These are phyloP conservation scores for Leistus spinibarbis DNA, from an alignment of 2,888 invertebrate species.

Conservation along the genomic window DNA sequence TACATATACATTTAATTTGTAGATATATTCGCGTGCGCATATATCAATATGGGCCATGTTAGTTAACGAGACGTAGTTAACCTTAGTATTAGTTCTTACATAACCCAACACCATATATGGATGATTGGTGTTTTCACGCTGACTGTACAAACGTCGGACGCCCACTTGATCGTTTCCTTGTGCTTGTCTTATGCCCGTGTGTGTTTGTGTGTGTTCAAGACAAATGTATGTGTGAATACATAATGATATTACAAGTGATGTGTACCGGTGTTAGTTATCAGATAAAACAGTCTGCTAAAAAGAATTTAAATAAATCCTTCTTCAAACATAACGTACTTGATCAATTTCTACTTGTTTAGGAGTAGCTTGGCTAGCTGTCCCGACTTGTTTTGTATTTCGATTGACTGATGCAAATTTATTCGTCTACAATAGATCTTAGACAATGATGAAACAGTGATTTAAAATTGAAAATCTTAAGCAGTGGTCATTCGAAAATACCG, in stretches of 20 bases:
- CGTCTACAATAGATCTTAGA: no score
- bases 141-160: constrained; percentile 5
- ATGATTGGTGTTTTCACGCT: neutral
- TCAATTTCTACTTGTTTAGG: no score
- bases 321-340: no score
- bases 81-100: constrained; percentile 2
- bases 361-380: no score
- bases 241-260: neutral
- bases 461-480: no score
- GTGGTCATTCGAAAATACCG: no score
- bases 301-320: neutral
- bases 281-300: no score
- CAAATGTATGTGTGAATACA: neutral
- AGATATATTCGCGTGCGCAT: neutral
- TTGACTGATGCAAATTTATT: no score
- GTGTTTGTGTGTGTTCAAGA: neutral
- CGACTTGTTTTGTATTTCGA: no score
- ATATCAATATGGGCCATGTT: neutral
- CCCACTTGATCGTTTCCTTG: constrained; percentile 1
- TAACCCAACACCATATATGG: neutral
- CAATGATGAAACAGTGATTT: no score
- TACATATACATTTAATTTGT: neutral
- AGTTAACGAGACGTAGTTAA: neutral
- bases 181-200: neutral
- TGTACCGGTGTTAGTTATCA: neutral